Conservation (phyloP, 2,113 vertebrate genomes). For the Lanius ludovicianus region DNA sequence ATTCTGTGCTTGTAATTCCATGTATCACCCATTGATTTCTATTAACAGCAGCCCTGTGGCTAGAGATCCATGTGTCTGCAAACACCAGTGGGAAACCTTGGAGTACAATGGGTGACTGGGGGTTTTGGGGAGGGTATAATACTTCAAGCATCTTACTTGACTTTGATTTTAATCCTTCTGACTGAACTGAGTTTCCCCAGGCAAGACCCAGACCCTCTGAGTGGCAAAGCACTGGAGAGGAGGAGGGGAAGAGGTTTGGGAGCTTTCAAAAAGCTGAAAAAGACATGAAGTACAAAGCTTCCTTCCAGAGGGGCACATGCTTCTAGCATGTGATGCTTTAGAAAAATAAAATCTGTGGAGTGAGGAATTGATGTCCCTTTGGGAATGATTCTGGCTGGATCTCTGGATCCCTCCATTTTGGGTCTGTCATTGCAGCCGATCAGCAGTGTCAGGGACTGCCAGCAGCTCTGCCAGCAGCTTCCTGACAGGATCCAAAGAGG, state of each 20-base stretch:
- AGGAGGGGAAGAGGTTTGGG: not conserved
- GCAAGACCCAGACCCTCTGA: not conserved
- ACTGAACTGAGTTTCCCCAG: not conserved
- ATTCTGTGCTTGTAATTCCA: not conserved
- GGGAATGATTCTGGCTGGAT: not conserved
- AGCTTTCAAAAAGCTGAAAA: not conserved
- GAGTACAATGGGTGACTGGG: not conserved
- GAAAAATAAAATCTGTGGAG: not conserved
- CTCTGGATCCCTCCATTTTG: accelerated
- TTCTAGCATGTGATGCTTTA: not conserved
- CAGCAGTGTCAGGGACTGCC: not conserved
- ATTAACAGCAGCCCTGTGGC: not conserved
- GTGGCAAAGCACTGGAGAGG: not conserved
- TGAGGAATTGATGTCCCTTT: not conserved
- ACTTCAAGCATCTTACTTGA: not conserved
- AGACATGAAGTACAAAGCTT: not conserved
- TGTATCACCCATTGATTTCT: not conserved
- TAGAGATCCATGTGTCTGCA: not conserved
- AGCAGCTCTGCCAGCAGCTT: not conserved
- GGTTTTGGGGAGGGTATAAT: not conserved
- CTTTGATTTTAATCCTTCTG: not conserved
- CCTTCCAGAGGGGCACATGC: not conserved
- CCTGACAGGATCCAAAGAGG: not conserved
- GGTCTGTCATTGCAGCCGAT: not conserved
- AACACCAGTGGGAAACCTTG: not conserved